A percentile compares a stretch with the other conserved stretches of the same genome.
Evolutionary conservation across 37 sponge, comb jelly and placozoan species (phyloP).

Genomic region (Bolinopsis microptera): DNA sequence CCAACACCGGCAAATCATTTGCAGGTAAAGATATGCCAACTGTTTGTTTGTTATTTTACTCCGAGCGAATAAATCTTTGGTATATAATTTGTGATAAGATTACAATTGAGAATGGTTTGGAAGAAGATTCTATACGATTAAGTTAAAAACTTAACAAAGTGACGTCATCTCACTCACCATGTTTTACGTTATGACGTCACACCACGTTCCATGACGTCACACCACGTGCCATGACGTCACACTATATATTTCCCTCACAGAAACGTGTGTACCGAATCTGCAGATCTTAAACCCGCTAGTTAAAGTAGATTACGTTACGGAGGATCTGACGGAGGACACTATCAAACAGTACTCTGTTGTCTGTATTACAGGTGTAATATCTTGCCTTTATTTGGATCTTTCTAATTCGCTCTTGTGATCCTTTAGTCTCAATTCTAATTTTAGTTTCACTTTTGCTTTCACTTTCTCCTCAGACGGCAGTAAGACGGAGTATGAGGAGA

Average conservation of each 20-base stretch:
- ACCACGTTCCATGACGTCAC: not conserved
- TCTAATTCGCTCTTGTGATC: no score
- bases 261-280: constrained; percentile 34
- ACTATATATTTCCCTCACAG: not conserved
- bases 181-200: not conserved
- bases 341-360: constrained; percentile 40
- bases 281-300: constrained; percentile 60
- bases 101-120: no score
- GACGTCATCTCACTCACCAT: no score
- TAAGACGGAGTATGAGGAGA: constrained; percentile 13
- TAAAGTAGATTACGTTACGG: not conserved
- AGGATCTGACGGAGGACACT: constrained; percentile 15
- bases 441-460: not conserved
- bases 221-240: not conserved
- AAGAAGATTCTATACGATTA: no score
- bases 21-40: no score
- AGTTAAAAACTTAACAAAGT: no score
- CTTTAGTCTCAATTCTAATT: no score
- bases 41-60: no score
- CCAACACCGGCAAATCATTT: not conserved
- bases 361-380: constrained; percentile 58
- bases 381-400: no score
- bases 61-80: no score
- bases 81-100: no score
- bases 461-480: constrained; percentile 19